Percentiles rank a stretch among this genome's conserved stretches.
Conservation (phyloP, 2,113 vertebrate species). For the Cinclus mexicanus region DNA sequence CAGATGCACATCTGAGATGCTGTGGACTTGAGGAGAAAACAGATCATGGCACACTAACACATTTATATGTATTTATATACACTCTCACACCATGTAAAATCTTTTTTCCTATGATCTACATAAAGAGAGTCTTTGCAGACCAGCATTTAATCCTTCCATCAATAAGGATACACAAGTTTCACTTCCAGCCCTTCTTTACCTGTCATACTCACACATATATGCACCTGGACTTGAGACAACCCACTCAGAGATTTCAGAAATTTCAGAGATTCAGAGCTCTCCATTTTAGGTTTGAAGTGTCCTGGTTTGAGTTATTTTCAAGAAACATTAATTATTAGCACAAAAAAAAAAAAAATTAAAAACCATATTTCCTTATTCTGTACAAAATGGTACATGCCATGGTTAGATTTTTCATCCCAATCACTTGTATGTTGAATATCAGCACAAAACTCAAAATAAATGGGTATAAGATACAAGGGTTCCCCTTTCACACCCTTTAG, state of each 20-base stretch:
- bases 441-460: background rate
- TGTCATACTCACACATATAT: background rate
- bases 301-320: background rate
- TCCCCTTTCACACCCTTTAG: background rate
- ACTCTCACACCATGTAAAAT: background rate
- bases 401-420: background rate
- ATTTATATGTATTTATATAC: too few species aligned
- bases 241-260: background rate
- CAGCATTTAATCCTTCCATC: background rate
- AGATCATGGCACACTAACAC: background rate
- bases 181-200: background rate
- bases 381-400: background rate
- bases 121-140: background rate
- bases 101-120: background rate
- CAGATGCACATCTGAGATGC: background rate
- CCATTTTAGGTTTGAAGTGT: background rate
- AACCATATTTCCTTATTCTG: background rate
- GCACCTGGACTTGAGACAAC: background rate
- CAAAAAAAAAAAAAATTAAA: background rate
- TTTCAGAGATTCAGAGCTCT: background rate
- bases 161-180: background rate
- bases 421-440: background rate
- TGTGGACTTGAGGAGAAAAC: background rate
- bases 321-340: background rate
- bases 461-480: background rate